A percentile compares a stretch with the other conserved stretches of the same genome.
Evolutionary conservation across 2,113 vertebrate species (phyloP).

Genomic region (Ardeotis arabs): DNA sequence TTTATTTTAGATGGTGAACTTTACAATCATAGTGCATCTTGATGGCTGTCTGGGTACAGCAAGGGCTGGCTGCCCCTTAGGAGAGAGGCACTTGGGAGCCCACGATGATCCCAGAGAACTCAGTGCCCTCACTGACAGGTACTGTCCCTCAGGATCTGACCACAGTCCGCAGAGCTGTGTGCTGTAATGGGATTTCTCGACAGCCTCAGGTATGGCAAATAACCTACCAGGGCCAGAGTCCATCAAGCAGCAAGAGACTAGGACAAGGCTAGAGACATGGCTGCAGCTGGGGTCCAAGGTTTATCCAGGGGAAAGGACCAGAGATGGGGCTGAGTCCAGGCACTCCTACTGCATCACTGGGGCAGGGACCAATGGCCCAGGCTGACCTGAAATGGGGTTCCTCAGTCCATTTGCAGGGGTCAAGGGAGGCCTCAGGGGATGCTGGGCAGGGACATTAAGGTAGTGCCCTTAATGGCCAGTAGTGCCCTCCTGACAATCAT

Average conservation of each 20-base stretch:
- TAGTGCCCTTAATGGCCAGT: neutral
- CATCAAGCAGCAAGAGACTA: neutral
- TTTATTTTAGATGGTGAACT: neutral
- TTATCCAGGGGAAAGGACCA: neutral
- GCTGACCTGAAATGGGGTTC: neutral
- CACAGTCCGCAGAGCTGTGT: fast-evolving
- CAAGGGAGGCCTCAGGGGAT: neutral
- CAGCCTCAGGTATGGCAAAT: neutral
- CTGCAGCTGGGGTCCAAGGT: neutral
- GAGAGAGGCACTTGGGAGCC: neutral
- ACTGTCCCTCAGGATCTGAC: neutral
- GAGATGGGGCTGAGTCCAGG: too few relatives aligned
- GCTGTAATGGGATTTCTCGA: fast-evolving
- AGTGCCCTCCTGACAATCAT: too few relatives aligned
- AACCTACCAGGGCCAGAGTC: neutral
- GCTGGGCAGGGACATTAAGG: neutral
- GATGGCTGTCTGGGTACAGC: neutral
- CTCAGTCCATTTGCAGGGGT: neutral
- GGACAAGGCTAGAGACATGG: neutral
- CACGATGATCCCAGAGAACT: neutral
- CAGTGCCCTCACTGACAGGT: neutral
- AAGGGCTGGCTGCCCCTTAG: neutral
- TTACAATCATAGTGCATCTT: neutral
- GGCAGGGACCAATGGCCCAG: fast-evolving
- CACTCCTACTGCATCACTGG: neutral